A percentile compares a stretch with the other conserved stretches of the same genome.
phyloP scores from a whole-genome alignment of 2,797 vertebrate species.

The Okamejei kenojei region DNA sequence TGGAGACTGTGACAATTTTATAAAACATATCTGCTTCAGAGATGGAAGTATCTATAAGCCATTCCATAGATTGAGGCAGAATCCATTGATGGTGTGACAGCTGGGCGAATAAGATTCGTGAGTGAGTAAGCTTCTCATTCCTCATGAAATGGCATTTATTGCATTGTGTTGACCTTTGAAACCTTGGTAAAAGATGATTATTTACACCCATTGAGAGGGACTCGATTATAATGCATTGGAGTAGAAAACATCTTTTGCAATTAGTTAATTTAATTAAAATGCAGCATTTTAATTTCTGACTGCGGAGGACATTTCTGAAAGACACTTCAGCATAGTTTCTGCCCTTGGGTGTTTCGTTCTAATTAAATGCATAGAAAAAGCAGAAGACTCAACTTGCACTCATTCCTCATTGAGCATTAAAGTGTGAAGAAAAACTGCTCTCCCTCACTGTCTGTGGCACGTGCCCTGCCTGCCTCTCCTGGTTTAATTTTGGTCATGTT shows the following conservation, averaged over 20 bases:
- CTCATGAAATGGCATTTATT: background rate
- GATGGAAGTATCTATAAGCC: background rate
- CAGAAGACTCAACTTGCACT: no score
- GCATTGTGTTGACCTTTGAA: conserved; percentile 18
- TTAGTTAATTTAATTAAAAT: background rate
- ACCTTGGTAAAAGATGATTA: background rate
- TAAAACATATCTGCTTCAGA: background rate
- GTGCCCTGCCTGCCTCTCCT: conserved; percentile 14
- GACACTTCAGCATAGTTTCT: background rate
- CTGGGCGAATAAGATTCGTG: conserved; percentile 33
- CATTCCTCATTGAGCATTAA: background rate
- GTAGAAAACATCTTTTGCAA: conserved; percentile 12
- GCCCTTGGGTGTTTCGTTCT: no score
- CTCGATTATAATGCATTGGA: conserved; percentile 33
- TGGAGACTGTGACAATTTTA: background rate
- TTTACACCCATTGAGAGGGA: conserved; percentile 33
- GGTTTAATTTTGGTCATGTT: conserved; percentile 37
- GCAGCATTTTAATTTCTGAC: background rate
- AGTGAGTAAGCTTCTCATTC: background rate
- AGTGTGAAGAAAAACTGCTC: background rate
- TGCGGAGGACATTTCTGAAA: background rate
- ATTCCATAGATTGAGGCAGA: conserved; percentile 19
- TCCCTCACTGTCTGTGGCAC: background rate
- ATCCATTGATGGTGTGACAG: background rate
- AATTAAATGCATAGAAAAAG: background rate